Base-by-base conservation (phyloP, 2,797 vertebrate genomes). In the Oreonectes daqikongensis region DNA sequence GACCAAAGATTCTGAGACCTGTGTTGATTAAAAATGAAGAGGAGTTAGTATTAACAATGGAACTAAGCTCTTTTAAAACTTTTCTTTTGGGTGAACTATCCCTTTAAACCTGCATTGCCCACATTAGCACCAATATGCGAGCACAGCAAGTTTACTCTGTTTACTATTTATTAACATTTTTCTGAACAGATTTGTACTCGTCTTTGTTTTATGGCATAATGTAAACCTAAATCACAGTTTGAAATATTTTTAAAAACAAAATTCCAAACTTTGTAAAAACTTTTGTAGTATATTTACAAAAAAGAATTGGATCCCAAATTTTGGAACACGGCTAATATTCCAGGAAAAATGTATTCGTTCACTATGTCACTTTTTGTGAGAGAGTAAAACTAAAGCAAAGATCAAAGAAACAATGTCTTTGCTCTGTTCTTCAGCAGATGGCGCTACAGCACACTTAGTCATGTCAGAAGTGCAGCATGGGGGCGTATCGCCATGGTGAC, bases 1-100 rank as follows among this genome's bases (percentile, higher is more conserved):
- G 59, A 99, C 95, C 72, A 99, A 89, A 22, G 94, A 95, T 90
- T 98, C 98, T 0, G 98, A 96, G 59, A 97, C 97, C 97, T 98
- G 83, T 1, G 14, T 2, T 17, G 7, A 63, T 5, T 63, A 4
- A 69, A 30, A 69, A 17, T 22, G 15, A 26, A 30, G 1, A 59
- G 14, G 9, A 4, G 7, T 40, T 1, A 40, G 38, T 40, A 24
- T 5, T 26, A 15, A 22, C 12, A 24, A 57, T 26, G 24, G 2
- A 2, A 26, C 15, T 26, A 3, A 5, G 1, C 26, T 26, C 15
- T 4, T 28, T 14, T 55, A 5, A 14, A 42, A 14, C 12, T 0
- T 42, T 14, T 3, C 12, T 42, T 46, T 46, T 17, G 14, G 15
- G 44, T 46, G 4, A 46, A 5, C 44, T 46, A 42, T 42, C 40